Conservation (phyloP, 1,140 invertebrate species). For the Odontomachus brunneus region DNA sequence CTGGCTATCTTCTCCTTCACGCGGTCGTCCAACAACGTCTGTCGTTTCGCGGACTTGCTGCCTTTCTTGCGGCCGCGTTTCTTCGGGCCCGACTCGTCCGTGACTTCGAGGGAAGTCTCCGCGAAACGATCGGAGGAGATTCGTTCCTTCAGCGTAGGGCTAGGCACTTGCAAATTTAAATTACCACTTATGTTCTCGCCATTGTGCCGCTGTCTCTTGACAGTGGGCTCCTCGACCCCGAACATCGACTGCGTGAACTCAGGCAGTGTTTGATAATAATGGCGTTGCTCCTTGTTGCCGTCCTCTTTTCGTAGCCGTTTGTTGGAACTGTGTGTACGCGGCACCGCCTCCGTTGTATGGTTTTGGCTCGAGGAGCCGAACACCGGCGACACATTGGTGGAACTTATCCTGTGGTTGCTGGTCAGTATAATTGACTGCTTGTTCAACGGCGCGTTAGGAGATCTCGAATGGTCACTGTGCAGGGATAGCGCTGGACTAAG, state of each 20-base stretch:
- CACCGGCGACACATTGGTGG: constrained; percentile 68
- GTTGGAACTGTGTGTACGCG: constrained; percentile 88
- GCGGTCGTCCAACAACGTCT: constrained; percentile 85
- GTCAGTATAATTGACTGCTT: constrained; percentile 75
- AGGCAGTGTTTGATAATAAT: constrained; percentile 47
- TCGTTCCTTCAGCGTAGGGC: constrained; percentile 76
- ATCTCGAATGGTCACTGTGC: constrained; percentile 82
- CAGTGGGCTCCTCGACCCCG: constrained; percentile 64
- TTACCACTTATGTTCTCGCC: constrained; percentile 80
- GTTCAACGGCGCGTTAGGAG: constrained; percentile 79
- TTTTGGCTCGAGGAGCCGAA: constrained; percentile 78
- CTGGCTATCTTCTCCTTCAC: constrained; percentile 89
- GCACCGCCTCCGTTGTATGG: constrained; percentile 84
- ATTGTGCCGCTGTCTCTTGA: constrained; percentile 82
- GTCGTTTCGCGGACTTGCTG: constrained; percentile 87
- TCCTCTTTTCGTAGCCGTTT: constrained; percentile 88
- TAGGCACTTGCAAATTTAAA: constrained; percentile 85
- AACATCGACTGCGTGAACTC: constrained; percentile 54
- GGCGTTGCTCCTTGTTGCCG: constrained; percentile 49
- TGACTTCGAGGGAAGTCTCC: constrained; percentile 71
- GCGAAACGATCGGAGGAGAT: constrained; percentile 66
- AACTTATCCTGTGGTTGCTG: constrained; percentile 79
- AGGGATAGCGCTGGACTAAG: constrained; percentile 82
- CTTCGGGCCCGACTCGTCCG: constrained; percentile 82
- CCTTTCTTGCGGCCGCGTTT: constrained; percentile 90